These are phyloP conservation scores for Crotalus viridis DNA, from an alignment of 2,113 vertebrate genomes.

Conservation along the genomic window DNA sequence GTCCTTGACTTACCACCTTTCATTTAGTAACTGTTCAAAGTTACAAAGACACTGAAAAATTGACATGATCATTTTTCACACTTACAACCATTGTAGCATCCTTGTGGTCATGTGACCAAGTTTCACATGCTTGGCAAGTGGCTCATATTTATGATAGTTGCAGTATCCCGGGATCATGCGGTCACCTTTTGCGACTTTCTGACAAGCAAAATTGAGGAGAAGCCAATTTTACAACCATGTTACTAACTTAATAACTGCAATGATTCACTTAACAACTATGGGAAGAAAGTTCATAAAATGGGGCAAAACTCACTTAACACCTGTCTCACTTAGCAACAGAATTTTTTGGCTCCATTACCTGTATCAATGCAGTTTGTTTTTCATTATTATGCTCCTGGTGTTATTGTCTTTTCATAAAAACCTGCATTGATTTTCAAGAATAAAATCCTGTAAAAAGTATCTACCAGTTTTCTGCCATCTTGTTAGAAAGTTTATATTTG, in stretches of 20 bases:
- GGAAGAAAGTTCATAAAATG: not conserved
- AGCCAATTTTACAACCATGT: too few species aligned
- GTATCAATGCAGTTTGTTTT: too few species aligned
- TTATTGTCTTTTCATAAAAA: too few species aligned
- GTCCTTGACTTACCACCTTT: not conserved
- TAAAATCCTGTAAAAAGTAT: too few species aligned
- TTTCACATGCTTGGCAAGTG: not conserved
- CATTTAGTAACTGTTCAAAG: not conserved
- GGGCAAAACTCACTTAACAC: not conserved
- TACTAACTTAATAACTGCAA: too few species aligned
- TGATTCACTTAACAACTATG: not conserved
- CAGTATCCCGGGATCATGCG: not conserved
- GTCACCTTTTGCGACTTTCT: too few species aligned
- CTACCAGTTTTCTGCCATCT: too few species aligned
- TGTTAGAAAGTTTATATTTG: too few species aligned
- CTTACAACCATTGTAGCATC: not conserved
- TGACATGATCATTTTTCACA: not conserved
- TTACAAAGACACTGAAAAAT: not conserved
- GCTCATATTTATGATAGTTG: not conserved
- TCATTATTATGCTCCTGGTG: too few species aligned
- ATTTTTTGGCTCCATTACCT: too few species aligned
- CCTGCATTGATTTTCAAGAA: too few species aligned
- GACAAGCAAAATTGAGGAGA: too few species aligned
- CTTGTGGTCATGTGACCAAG: not conserved
- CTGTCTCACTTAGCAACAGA: not conserved